A percentile compares a stretch with the other conserved stretches of the same genome.
Evolutionary conservation across 2,888 invertebrate species (phyloP).

Genomic region (Dorcus hopei): DNA sequence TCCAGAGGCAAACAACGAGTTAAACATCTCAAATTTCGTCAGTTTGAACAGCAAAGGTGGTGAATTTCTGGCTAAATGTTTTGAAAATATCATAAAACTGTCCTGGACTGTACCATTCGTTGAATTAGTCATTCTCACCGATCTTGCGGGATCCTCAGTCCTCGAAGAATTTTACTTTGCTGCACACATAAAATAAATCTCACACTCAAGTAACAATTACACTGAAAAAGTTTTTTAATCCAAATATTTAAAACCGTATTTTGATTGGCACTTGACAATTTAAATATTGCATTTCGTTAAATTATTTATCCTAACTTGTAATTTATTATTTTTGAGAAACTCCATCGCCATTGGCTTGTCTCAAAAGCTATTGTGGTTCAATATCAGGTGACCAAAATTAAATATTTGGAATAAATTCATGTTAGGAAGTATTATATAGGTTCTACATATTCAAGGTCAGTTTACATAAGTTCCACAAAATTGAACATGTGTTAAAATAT

Average conservation of each 20-base stretch:
- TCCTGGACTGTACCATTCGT: slow-evolving; percentile 9
- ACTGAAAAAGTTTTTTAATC: not conserved
- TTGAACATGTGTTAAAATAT: not conserved
- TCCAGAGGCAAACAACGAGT: slow-evolving; percentile 1
- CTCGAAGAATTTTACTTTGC: slow-evolving; percentile 76
- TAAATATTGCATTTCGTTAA: not conserved
- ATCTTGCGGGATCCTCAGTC: slow-evolving; percentile 71
- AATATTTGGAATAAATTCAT: no score
- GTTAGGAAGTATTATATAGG: no score
- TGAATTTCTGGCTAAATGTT: slow-evolving; percentile 21
- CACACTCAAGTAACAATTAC: not conserved
- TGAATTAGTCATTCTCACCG: slow-evolving; percentile 53
- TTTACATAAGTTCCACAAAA: no score
- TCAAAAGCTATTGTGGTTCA: not conserved
- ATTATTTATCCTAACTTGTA: not conserved
- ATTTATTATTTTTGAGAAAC: no score
- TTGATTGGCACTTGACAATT: not conserved
- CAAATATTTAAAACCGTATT: not conserved
- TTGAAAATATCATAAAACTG: slow-evolving; percentile 20
- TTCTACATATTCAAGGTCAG: no score
- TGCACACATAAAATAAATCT: slow-evolving; percentile 49
- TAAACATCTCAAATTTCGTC: slow-evolving; percentile 8
- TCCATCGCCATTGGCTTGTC: no score
- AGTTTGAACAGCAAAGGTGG: slow-evolving; percentile 45
- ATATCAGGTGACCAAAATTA: not conserved